Conservation (phyloP, 2,113 vertebrate species). For the Proterorhinus semilunaris region DNA sequence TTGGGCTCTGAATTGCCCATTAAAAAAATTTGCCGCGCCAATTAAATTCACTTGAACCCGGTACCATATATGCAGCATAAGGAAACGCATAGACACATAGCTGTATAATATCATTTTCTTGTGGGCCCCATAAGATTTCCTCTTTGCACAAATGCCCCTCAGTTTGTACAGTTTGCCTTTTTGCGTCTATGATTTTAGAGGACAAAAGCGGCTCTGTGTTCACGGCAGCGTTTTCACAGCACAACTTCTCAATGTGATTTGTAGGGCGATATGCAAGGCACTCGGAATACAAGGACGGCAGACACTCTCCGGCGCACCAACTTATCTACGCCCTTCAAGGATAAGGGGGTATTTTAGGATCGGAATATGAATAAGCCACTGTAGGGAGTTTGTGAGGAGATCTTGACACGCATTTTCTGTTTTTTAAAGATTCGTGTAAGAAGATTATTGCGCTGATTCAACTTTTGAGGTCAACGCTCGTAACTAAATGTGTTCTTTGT, state of each 20-base stretch:
- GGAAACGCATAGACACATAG: background rate
- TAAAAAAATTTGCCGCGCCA: background rate
- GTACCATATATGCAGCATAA: background rate
- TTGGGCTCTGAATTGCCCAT: background rate
- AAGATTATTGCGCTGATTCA: background rate
- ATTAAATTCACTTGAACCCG: background rate
- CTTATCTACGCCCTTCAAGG: background rate
- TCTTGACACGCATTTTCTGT: background rate
- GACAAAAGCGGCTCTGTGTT: slow-evolving; percentile 32
- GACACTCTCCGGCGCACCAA: background rate
- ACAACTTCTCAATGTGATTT: slow-evolving; percentile 14
- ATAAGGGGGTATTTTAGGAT: background rate
- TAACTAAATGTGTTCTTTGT: background rate
- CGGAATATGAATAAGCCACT: background rate
- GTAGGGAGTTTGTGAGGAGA: background rate
- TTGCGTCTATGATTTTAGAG: slow-evolving; percentile 5
- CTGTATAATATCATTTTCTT: slow-evolving; percentile 5
- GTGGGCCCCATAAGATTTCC: slow-evolving; percentile 4
- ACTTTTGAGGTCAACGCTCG: background rate
- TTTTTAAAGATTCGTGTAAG: background rate
- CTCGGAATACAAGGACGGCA: background rate
- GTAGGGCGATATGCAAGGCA: slow-evolving; percentile 8
- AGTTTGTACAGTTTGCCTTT: slow-evolving; percentile 14
- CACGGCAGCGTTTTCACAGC: background rate
- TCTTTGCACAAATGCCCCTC: slow-evolving; percentile 19